A percentile compares a stretch with the other conserved stretches of the same genome.
phyloP scores from a whole-genome alignment of 2,888 invertebrate species.

The Odontomyia ornata region DNA sequence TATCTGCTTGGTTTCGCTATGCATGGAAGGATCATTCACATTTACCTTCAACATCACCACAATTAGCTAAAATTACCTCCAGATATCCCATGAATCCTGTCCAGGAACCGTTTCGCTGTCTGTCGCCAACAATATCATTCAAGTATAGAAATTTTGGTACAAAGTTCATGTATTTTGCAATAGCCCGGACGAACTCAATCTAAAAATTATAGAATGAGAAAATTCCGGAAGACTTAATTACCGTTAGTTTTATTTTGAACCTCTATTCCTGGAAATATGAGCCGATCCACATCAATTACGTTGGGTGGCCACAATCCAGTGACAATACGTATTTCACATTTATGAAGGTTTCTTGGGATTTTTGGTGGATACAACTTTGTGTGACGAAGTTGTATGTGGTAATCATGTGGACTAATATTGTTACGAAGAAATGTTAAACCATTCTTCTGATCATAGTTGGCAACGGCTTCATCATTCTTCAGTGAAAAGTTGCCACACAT shows the following conservation, averaged over 20 bases:
- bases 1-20: constrained; percentile 45
- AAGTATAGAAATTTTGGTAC: constrained; percentile 32
- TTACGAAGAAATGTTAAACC: background rate
- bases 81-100: constrained; percentile 48
- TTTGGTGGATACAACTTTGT: constrained; percentile 44
- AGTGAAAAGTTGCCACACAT: constrained; percentile 44
- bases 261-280: constrained; percentile 46
- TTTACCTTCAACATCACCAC: background rate
- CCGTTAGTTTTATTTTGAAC: too few relatives aligned
- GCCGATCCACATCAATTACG: constrained; percentile 45
- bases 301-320: constrained; percentile 49
- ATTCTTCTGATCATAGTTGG: background rate
- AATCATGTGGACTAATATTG: background rate
- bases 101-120: constrained; percentile 39
- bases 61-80: too few relatives aligned
- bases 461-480: constrained; percentile 38
- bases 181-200: constrained; percentile 46
- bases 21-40: background rate
- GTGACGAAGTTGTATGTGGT: background rate
- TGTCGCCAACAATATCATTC: constrained; percentile 27
- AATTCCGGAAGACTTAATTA: background rate
- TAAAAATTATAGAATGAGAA: constrained; percentile 16
- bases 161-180: constrained; percentile 44
- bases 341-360: constrained; percentile 42
- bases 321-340: constrained; percentile 44